A percentile compares a stretch with the other conserved stretches of the same genome.
phyloP scores from a whole-genome alignment of 2,888 invertebrate species.

The Sesia apiformis region DNA sequence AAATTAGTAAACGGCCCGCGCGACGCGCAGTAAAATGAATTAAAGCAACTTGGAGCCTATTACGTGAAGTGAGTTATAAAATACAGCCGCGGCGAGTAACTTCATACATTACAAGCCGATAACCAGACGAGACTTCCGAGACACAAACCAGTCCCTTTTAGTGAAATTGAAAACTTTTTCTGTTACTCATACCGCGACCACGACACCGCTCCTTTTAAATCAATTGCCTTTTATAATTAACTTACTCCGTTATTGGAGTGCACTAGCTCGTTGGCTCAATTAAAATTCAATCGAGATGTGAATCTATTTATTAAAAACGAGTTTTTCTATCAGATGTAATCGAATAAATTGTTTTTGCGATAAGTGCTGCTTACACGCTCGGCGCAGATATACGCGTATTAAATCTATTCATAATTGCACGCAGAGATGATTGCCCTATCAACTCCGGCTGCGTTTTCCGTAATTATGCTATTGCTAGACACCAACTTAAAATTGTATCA shows the following conservation, averaged over 20 bases:
- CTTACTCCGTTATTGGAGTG: slow-evolving; percentile 65
- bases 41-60: slow-evolving; percentile 61
- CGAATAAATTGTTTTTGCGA: slow-evolving; percentile 40
- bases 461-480: background rate
- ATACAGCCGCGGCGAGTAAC: slow-evolving; percentile 66
- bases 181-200: slow-evolving; percentile 69
- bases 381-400: slow-evolving; percentile 16
- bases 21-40: slow-evolving; percentile 52
- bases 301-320: slow-evolving; percentile 52
- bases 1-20: slow-evolving; percentile 44
- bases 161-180: slow-evolving; percentile 76
- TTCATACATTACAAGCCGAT: slow-evolving; percentile 75
- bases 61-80: slow-evolving; percentile 72
- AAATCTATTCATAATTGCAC: slow-evolving; percentile 21
- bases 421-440: slow-evolving; percentile 2
- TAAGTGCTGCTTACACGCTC: slow-evolving; percentile 23
- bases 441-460: background rate
- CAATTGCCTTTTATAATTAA: slow-evolving; percentile 74
- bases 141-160: slow-evolving; percentile 76
- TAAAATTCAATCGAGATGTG: slow-evolving; percentile 67
- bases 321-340: slow-evolving; percentile 52
- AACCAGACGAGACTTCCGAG: slow-evolving; percentile 74
- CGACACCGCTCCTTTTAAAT: slow-evolving; percentile 70
- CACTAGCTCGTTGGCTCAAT: slow-evolving; percentile 63
- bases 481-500: background rate